Conservation (phyloP, 2,888 invertebrate genomes). For the Tenthredo amoena region DNA sequence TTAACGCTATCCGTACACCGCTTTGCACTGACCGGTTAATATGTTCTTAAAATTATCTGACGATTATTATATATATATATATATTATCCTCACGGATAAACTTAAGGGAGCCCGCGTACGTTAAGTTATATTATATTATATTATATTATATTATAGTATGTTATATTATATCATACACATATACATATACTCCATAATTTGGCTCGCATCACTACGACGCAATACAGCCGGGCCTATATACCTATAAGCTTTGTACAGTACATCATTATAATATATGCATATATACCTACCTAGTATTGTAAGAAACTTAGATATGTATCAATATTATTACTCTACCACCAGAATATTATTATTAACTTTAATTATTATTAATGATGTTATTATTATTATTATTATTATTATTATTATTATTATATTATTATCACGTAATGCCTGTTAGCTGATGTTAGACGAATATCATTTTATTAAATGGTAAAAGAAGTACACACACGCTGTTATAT, state of each 20-base stretch:
- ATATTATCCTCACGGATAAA: background rate
- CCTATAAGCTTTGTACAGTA: slow-evolving; percentile 50
- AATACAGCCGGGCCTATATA: background rate
- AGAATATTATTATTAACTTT: slow-evolving; percentile 39
- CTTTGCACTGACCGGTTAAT: background rate
- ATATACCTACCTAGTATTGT: slow-evolving; percentile 43
- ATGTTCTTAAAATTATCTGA: background rate
- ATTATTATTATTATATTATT: slow-evolving; percentile 51
- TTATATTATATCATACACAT: background rate
- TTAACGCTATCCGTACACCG: background rate
- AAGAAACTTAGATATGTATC: slow-evolving; percentile 12
- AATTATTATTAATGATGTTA: slow-evolving; percentile 12
- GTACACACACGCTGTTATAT: slow-evolving; percentile 1
- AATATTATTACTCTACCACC: slow-evolving; percentile 37
- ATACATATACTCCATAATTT: slow-evolving; percentile 23
- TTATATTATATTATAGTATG: background rate
- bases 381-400: slow-evolving; percentile 49
- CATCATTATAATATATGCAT: slow-evolving; percentile 45
- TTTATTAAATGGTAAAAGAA: slow-evolving; percentile 64
- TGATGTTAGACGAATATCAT: slow-evolving; percentile 64
- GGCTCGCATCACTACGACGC: slow-evolving; percentile 24
- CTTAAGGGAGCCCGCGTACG: slow-evolving; percentile 13
- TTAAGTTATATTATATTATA: slow-evolving; percentile 13
- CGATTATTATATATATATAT: background rate
- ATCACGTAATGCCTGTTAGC: slow-evolving; percentile 61